phyloP scores from a whole-genome alignment of 2,113 vertebrate genomes.

The Galemys pyrenaicus region DNA sequence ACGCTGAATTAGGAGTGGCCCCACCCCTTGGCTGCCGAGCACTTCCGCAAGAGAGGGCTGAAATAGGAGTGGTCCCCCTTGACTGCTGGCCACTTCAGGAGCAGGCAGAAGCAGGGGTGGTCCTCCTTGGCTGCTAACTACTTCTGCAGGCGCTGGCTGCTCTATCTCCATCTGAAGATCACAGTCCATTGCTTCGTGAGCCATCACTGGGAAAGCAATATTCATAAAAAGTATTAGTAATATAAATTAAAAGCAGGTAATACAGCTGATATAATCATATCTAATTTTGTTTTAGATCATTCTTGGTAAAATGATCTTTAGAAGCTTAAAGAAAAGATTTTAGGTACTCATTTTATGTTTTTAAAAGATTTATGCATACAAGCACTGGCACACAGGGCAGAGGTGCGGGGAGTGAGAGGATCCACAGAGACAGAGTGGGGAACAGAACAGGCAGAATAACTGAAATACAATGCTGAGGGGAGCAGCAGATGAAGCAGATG shows the following conservation, averaged over 20 bases:
- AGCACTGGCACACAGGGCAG: too few species aligned
- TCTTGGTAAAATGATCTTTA: conserved; percentile 32
- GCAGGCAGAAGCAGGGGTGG: background rate
- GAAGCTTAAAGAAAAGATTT: background rate
- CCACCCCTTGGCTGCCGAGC: background rate
- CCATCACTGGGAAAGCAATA: conserved; percentile 81
- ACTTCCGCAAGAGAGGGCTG: background rate
- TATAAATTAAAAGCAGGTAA: background rate
- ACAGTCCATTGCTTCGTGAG: conserved; percentile 91
- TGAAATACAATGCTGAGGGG: too few species aligned
- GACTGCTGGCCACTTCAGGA: conserved; percentile 26
- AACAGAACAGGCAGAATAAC: too few species aligned
- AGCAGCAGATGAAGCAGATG: too few species aligned
- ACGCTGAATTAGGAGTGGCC: accelerated
- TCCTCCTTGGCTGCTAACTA: background rate
- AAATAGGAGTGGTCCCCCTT: accelerated
- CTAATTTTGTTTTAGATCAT: conserved; percentile 7
- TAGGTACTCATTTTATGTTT: too few species aligned
- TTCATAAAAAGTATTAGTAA: conserved; percentile 48
- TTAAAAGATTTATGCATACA: too few species aligned
- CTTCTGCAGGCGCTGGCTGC: background rate
- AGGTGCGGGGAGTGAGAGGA: too few species aligned
- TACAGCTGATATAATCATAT: background rate
- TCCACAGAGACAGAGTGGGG: too few species aligned
- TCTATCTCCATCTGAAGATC: conserved; percentile 77